Evolutionary conservation across 2,888 invertebrate species (phyloP), one percentile per base, ranked within the genome.

Genomic region (Aricia artaxerxes): DNA sequence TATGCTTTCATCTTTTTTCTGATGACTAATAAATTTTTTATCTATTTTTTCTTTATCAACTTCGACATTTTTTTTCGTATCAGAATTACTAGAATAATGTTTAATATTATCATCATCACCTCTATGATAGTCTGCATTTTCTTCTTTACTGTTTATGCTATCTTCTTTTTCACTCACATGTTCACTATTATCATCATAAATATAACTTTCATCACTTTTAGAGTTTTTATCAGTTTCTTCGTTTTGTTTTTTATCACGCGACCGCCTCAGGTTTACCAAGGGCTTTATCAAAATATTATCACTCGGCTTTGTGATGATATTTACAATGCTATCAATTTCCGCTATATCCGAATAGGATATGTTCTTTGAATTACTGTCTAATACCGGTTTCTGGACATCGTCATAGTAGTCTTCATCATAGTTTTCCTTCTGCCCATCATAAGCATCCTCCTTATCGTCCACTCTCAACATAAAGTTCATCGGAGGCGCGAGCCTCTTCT

Each of bases 401-500:
- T 94, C 93, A 80, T 83, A 93, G 82, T 91, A 88, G 80, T 93
- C 93, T 11, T 92, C 93, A 80, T 84, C 84, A 16, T 90, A 91
- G 69, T 85, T 84, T 49, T 90, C 92, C 4, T 90, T 92, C 83
- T 87, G 87, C 40, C 92, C 92, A 72, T 83, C 88, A 77, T 91
- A 90, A 79, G 93, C 92, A 13, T 84, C 84, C 76, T 91, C 88
- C 1, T 90, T 86, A 72, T 91, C 92, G n/a, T 87, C 89, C 6
- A 90, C 87, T 85, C 83, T 88, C 1, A 94, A 82, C 64, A 90
- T 79, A 75, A 90, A 94, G 83, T 92, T 92, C 2, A 88, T 82
- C 1, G 94, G 94, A 1, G 84, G 86, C 1, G 94, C 94, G 75
- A 94, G 84, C 82, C 94, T 86, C 82, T 94, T 94, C 82, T 91